Conservation (phyloP, 1,140 invertebrate genomes). For the Saccostrea cuccullata region DNA sequence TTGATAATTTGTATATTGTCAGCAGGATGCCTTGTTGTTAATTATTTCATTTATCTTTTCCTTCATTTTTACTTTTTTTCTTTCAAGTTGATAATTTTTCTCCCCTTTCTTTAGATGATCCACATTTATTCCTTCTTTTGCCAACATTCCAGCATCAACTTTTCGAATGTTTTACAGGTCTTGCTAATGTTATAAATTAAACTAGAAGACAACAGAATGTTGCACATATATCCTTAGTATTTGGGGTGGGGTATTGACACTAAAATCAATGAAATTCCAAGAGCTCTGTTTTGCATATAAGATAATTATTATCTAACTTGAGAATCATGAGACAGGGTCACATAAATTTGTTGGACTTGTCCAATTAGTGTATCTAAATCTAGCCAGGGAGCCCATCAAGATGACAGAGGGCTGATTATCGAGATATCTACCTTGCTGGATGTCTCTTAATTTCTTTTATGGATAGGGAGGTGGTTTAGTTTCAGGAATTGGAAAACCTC, state of each 20-base stretch:
- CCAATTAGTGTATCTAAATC: slow-evolving; percentile 27
- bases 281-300: neutral
- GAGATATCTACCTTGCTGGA: slow-evolving; percentile 32
- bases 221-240: neutral
- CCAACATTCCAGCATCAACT: slow-evolving; percentile 2
- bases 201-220: neutral
- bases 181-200: neutral
- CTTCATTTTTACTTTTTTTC: neutral
- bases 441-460: slow-evolving; percentile 36
- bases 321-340: neutral
- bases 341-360: slow-evolving; percentile 14
- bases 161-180: neutral
- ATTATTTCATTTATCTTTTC: slow-evolving; percentile 33
- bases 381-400: neutral
- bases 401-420: neutral
- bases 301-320: slow-evolving; percentile 8
- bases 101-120: neutral
- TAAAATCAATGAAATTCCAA: neutral
- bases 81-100: slow-evolving; percentile 9
- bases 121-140: neutral
- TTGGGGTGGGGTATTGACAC: neutral
- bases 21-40: slow-evolving; percentile 10
- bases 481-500: slow-evolving; percentile 35
- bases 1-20: slow-evolving; percentile 34
- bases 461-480: slow-evolving; percentile 17